These are phyloP conservation scores for Patella ulyssiponensis DNA, from an alignment of 2,888 invertebrate species.

Conservation along the genomic window DNA sequence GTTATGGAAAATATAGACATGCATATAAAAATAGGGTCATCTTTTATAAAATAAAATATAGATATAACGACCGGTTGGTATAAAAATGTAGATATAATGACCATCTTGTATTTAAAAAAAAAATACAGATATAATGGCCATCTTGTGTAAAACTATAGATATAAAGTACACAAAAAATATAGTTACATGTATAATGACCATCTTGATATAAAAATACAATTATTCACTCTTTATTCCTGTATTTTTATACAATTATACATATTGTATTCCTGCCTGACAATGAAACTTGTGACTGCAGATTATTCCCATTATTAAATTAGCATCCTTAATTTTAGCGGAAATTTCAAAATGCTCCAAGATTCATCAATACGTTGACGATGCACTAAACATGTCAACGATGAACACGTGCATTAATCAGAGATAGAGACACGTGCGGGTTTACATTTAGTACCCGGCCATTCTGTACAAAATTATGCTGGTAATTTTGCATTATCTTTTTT, in stretches of 20 bases:
- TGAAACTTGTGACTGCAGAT: neutral
- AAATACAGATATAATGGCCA: too few species aligned
- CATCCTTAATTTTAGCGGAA: neutral
- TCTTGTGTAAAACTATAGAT: too few species aligned
- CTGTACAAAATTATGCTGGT: neutral
- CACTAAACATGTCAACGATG: neutral
- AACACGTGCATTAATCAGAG: conserved; percentile 4
- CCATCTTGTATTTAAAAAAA: too few species aligned
- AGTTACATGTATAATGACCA: too few species aligned
- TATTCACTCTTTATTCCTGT: neutral
- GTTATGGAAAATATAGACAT: too few species aligned
- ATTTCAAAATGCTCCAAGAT: neutral
- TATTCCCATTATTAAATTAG: neutral
- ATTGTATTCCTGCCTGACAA: neutral
- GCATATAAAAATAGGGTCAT: too few species aligned
- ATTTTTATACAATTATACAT: neutral
- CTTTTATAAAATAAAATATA: too few species aligned
- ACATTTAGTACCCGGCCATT: neutral
- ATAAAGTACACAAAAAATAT: too few species aligned
- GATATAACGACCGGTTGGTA: too few species aligned
- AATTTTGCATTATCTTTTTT: neutral
- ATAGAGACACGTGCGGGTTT: neutral
- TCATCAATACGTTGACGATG: neutral
- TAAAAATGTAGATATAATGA: too few species aligned
- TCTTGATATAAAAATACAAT: too few species aligned